Conservation (phyloP, 2,888 invertebrate species). For the Ophraella communa region DNA sequence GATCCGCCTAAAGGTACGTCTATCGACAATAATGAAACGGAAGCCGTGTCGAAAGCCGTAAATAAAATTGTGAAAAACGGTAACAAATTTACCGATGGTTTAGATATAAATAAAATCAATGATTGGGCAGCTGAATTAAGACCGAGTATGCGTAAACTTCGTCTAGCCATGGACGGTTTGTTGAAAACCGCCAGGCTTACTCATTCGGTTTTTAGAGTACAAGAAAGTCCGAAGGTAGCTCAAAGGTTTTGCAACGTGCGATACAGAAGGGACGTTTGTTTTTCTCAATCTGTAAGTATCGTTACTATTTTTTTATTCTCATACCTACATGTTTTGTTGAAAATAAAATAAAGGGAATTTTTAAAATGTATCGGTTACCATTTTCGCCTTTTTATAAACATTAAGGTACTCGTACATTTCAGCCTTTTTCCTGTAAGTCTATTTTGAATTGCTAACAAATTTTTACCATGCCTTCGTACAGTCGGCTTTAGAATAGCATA, state of each 20-base stretch:
- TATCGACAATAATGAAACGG: slow-evolving; percentile 48
- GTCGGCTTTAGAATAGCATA: no score
- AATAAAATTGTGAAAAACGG: slow-evolving; percentile 67
- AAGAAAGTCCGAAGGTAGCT: slow-evolving; percentile 78
- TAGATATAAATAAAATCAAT: slow-evolving; percentile 71
- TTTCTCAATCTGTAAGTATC: slow-evolving; percentile 83
- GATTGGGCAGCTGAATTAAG: slow-evolving; percentile 80
- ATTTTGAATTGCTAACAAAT: no score
- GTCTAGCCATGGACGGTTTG: slow-evolving; percentile 81
- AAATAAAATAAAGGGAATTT: no score
- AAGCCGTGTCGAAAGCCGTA: slow-evolving; percentile 60
- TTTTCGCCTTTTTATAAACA: no score
- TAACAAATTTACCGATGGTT: slow-evolving; percentile 76
- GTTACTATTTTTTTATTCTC: background rate
- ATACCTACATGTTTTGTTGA: background rate
- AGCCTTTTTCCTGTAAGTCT: no score
- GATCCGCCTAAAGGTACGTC: slow-evolving; percentile 42
- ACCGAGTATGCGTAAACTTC: slow-evolving; percentile 80
- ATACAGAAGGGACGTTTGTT: slow-evolving; percentile 87
- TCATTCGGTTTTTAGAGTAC: slow-evolving; percentile 82
- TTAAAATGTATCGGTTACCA: no score
- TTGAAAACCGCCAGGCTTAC: slow-evolving; percentile 78
- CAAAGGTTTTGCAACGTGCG: slow-evolving; percentile 75
- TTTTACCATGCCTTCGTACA: no score
- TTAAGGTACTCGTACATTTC: no score